A percentile compares a stretch with the other conserved stretches of the same genome.
These are phyloP conservation scores for Lycia hirtaria DNA, from an alignment of 2,888 invertebrate species.

Conservation along the genomic window DNA sequence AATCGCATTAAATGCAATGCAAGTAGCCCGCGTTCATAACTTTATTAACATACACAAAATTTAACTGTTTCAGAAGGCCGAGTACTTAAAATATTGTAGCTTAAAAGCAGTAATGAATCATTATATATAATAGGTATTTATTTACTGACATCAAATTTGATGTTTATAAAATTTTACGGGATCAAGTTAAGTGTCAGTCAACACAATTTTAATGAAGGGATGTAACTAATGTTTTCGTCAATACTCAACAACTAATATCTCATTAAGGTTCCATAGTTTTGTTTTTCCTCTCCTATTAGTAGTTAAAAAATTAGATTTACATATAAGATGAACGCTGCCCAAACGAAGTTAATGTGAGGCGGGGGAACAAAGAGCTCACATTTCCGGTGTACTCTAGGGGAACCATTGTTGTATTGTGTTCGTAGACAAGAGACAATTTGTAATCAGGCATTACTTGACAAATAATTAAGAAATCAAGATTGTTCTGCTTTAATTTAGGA, in stretches of 20 bases:
- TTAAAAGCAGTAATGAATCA: slow-evolving; percentile 9
- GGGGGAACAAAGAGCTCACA: slow-evolving; percentile 52
- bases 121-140: background rate
- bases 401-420: slow-evolving; percentile 63
- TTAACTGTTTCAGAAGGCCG: slow-evolving; percentile 4
- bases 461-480: slow-evolving; percentile 55
- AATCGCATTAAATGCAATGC: background rate
- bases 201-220: slow-evolving; percentile 4
- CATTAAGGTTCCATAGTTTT: background rate
- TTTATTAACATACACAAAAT: slow-evolving; percentile 14
- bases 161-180: background rate
- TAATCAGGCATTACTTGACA: slow-evolving; percentile 58
- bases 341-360: slow-evolving; percentile 52
- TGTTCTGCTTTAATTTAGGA: slow-evolving; percentile 35
- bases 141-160: background rate
- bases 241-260: slow-evolving; percentile 7
- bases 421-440: slow-evolving; percentile 53
- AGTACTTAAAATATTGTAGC: slow-evolving; percentile 14
- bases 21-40: slow-evolving; percentile 2
- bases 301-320: slow-evolving; percentile 40
- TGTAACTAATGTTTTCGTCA: slow-evolving; percentile 6
- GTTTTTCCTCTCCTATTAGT: slow-evolving; percentile 25
- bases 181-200: slow-evolving; percentile 4
- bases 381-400: slow-evolving; percentile 55
- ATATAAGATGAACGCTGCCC: slow-evolving; percentile 41